Evolutionary conservation across 2,888 invertebrate species (phyloP), one percentile per base, ranked within the genome.

Genomic region (Dicycla oo): DNA sequence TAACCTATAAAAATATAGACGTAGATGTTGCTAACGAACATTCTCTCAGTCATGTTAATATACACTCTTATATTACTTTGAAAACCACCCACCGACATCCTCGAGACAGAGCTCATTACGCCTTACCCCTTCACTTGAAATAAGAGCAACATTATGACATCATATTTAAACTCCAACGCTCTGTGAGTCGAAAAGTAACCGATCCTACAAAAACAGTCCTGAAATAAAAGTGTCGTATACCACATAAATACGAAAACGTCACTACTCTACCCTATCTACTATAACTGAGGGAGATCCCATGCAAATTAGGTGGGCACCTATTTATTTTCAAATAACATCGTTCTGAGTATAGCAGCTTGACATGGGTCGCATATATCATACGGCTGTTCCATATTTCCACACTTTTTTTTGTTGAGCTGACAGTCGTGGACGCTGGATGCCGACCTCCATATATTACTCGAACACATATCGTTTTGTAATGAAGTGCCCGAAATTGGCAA

Each of bases 291-390:
- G 81, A 80, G 73, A 75, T 82, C 87, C 88, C 78, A 90, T 90
- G 90, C 87, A 90, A 90, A 90, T 90, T 89, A 90, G 88, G 82
- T 78, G 80, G 87, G 84, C 82, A 85, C 84, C 89, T 90, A 90
- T 89, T 90, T 90, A 90, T 89, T 88, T 86, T 86, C 88, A 87
- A 89, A 89, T 90, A 89, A 85, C 83, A 86, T 83, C 76, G 80
- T 75, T 78, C 71, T 58, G 76, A 75, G 78, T 81, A 84, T 75
- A 84, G 69, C 73, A 81, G 69, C 90, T 90, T 93, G 93, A 93
- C 91, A 90, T 90, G 93, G 93, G 93, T 93, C 87, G 88, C 84
- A 90, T 91, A 88, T 90, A 91, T 92, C 91, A 91, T 91, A 89
- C 88, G 81, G 85, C 73, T 85, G 86, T 89, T 90, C 89, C 90